Evolutionary conservation across 2,888 invertebrate species (phyloP).

Genomic region (Dryococelus australis): DNA sequence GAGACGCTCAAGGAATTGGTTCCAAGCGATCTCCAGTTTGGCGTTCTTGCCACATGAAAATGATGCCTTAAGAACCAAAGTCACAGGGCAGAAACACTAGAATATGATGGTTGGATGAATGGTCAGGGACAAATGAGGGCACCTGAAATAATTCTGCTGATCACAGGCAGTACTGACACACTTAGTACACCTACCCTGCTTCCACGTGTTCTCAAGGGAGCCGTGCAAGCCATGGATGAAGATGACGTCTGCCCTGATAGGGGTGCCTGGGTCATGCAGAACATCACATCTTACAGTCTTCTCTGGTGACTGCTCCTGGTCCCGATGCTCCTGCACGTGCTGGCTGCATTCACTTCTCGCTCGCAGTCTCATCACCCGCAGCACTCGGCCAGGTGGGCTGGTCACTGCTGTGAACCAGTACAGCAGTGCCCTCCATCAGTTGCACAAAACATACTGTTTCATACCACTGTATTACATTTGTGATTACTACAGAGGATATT

Average conservation of each 20-base stretch:
- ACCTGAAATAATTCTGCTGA: too few relatives aligned
- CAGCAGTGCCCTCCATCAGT: not conserved
- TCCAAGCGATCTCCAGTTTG: too few relatives aligned
- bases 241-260: conserved; percentile 70
- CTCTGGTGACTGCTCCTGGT: conserved; percentile 51
- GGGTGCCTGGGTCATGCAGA: conserved; percentile 54
- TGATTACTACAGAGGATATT: too few relatives aligned
- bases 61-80: too few relatives aligned
- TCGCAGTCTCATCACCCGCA: not conserved
- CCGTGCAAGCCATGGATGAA: conserved; percentile 85
- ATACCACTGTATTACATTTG: too few relatives aligned
- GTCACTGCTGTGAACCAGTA: not conserved
- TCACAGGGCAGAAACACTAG: too few relatives aligned
- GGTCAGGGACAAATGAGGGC: too few relatives aligned
- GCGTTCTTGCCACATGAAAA: too few relatives aligned
- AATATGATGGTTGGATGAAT: too few relatives aligned
- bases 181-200: conserved; percentile 68
- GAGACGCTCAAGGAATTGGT: too few relatives aligned
- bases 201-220: conserved; percentile 82
- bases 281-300: conserved; percentile 57
- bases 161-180: too few relatives aligned
- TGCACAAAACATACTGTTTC: not conserved
- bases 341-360: not conserved
- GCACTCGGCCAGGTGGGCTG: not conserved
- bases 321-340: not conserved